Conservation (phyloP, 2,113 vertebrate genomes). For the Brachionichthys hirsutus region DNA sequence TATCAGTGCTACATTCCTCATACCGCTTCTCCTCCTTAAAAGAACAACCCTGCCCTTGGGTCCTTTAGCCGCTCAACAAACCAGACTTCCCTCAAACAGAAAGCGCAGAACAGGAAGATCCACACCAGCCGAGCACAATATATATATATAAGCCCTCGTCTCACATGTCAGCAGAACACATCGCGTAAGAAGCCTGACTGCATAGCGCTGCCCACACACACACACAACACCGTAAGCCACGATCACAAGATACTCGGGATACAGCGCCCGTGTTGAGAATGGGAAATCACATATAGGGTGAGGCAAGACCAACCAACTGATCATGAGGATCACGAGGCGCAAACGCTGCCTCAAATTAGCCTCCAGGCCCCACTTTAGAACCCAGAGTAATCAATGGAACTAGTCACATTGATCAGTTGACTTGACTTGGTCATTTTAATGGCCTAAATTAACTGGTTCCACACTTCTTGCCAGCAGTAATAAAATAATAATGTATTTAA, state of each 20-base stretch:
- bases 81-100: constrained; percentile 45
- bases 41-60: constrained; percentile 69
- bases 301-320: constrained; percentile 51
- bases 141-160: constrained; percentile 68
- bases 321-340: constrained; percentile 61
- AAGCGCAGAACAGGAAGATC: constrained; percentile 27
- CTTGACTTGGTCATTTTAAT: constrained; percentile 27
- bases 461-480: background rate
- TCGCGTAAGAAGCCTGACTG: constrained; percentile 68
- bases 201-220: constrained; percentile 51
- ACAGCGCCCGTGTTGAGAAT: constrained; percentile 26
- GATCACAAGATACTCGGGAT: constrained; percentile 48
- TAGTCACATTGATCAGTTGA: constrained; percentile 58
- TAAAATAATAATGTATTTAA: background rate
- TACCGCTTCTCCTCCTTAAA: constrained; percentile 65
- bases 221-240: constrained; percentile 53
- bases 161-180: constrained; percentile 73
- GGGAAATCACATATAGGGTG: constrained; percentile 32
- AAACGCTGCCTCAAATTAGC: constrained; percentile 52
- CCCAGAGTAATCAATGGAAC: constrained; percentile 57
- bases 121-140: constrained; percentile 47
- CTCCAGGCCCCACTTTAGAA: constrained; percentile 42
- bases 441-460: constrained; percentile 20
- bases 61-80: constrained; percentile 51
- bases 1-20: constrained; percentile 73